These are phyloP conservation scores for Aphyosemion australe DNA, from an alignment of 2,113 vertebrate species.

Conservation along the genomic window DNA sequence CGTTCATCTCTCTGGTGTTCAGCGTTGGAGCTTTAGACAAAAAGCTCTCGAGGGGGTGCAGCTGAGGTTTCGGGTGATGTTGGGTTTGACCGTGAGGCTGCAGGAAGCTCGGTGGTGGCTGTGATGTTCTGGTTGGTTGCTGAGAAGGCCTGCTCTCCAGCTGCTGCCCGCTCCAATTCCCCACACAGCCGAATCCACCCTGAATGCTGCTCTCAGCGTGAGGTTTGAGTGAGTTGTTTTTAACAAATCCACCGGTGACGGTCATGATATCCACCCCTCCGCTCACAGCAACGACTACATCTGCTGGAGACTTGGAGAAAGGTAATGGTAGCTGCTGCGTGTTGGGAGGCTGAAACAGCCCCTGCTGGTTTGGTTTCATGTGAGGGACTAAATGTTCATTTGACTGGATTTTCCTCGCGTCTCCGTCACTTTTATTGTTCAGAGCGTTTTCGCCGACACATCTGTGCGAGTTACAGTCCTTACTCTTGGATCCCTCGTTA, in stretches of 20 bases:
- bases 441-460: constrained; percentile 26
- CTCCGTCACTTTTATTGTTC: constrained; percentile 54
- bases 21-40: constrained; percentile 64
- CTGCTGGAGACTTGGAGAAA: constrained; percentile 67
- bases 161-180: constrained; percentile 65
- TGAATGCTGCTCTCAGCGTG: constrained; percentile 49
- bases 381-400: constrained; percentile 63
- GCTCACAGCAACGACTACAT: constrained; percentile 56
- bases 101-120: constrained; percentile 48
- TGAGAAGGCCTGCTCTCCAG: constrained; percentile 40
- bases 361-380: constrained; percentile 55
- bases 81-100: constrained; percentile 57
- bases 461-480: constrained; percentile 48
- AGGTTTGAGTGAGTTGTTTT: constrained; percentile 66
- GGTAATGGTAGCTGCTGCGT: constrained; percentile 56
- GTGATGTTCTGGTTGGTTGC: constrained; percentile 50
- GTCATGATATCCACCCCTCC: constrained; percentile 59
- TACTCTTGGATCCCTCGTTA: constrained; percentile 41
- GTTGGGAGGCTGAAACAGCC: constrained; percentile 61
- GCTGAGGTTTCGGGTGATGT: constrained; percentile 45
- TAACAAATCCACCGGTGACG: constrained; percentile 54
- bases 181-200: constrained; percentile 60
- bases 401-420: constrained; percentile 49
- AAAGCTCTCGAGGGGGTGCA: constrained; percentile 70
- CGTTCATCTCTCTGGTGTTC: constrained; percentile 54